A percentile compares a stretch with the other conserved stretches of the same genome.
phyloP scores from a whole-genome alignment of 2,113 vertebrate genomes.

The Sorex araneus region DNA sequence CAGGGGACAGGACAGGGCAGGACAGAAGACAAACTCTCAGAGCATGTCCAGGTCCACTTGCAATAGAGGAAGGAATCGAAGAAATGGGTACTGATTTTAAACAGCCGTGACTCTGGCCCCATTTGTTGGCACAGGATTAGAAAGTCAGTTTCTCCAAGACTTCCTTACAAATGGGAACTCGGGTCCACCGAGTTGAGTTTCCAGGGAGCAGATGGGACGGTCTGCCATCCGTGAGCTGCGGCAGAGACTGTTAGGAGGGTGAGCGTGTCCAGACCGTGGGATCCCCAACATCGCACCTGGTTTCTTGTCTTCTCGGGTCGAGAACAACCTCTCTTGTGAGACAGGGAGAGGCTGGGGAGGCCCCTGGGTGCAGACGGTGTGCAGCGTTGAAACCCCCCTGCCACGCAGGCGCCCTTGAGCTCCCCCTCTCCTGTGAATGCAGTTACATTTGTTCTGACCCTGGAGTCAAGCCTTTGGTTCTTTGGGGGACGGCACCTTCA shows the following conservation, averaged over 20 bases:
- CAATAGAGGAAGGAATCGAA: neutral
- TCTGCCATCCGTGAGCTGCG: too few relatives aligned
- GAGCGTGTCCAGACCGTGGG: too few relatives aligned
- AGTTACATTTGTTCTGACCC: slow-evolving; percentile 44
- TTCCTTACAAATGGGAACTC: neutral
- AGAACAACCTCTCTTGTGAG: neutral
- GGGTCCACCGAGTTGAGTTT: slow-evolving; percentile 50
- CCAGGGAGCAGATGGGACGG: slow-evolving; percentile 12
- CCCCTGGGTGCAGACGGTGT: too few relatives aligned
- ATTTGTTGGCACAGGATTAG: slow-evolving; percentile 30
- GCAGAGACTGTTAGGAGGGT: too few relatives aligned
- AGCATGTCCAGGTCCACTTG: neutral
- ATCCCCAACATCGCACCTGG: too few relatives aligned
- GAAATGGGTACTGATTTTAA: slow-evolving; percentile 54
- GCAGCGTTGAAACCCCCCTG: neutral
- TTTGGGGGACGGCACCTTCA: neutral
- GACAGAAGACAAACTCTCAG: slow-evolving; percentile 32
- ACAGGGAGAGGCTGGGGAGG: neutral
- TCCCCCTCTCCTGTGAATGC: slow-evolving; percentile 36
- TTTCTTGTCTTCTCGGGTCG: neutral
- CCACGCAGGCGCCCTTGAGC: neutral
- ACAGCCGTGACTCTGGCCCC: slow-evolving; percentile 26
- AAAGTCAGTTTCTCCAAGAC: neutral
- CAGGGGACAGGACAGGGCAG: neutral
- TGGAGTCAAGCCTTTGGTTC: slow-evolving; percentile 42